A percentile compares a stretch with the other conserved stretches of the same genome.
phyloP scores from a whole-genome alignment of 2,797 vertebrate species.

The Anisognathus igniventris region DNA sequence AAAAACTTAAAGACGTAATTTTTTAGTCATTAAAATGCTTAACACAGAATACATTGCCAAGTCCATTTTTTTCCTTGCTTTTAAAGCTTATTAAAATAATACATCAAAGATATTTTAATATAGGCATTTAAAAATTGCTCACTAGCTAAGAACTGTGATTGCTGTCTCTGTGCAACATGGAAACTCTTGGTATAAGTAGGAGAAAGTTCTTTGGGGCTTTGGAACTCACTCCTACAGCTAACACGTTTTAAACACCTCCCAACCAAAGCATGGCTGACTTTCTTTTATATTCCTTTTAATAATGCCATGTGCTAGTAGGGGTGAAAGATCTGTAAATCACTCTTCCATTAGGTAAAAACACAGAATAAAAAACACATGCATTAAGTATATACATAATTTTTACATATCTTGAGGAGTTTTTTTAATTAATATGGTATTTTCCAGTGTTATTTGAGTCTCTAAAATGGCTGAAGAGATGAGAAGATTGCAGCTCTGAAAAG shows the following conservation, averaged over 20 bases:
- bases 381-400: neutral
- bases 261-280: neutral
- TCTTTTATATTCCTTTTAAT: neutral
- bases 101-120: neutral
- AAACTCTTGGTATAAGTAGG: neutral
- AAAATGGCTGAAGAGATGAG: neutral
- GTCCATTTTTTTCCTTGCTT: neutral
- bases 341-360: neutral
- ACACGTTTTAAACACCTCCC: neutral
- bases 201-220: neutral
- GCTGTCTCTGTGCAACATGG: neutral
- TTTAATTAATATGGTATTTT: neutral
- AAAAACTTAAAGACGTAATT: neutral
- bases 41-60: neutral
- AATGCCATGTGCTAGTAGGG: neutral
- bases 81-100: neutral
- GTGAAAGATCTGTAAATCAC: neutral
- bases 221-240: neutral
- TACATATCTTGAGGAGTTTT: rapidly evolving
- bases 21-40: neutral
- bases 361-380: neutral
- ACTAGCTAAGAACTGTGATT: neutral
- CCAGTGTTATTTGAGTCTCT: neutral
- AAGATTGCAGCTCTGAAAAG: neutral
- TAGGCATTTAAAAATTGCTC: neutral